Conservation (phyloP, 2,888 invertebrate species). For the Neelides folsomi region DNA sequence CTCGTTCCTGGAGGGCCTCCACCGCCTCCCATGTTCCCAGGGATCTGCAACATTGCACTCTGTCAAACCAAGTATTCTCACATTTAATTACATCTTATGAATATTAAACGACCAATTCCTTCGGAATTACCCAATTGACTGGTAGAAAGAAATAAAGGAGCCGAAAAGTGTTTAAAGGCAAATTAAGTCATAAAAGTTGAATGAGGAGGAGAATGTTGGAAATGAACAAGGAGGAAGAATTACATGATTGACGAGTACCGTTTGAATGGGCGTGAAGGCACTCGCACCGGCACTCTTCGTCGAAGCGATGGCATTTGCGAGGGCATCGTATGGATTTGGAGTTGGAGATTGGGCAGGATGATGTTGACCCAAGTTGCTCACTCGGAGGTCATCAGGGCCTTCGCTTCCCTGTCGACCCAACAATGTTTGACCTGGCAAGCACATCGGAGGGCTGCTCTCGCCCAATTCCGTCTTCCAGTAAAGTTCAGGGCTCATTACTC, state of each 20-base stretch:
- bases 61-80: constrained; percentile 8
- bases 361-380: constrained; percentile 30
- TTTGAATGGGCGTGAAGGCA: constrained; percentile 82
- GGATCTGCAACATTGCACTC: constrained; percentile 33
- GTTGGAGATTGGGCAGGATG: constrained; percentile 21
- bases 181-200: no score
- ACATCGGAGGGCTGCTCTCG: constrained; percentile 30
- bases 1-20: constrained; percentile 46
- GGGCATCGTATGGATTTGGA: constrained; percentile 31
- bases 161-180: no score
- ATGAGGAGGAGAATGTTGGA: no score
- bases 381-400: constrained; percentile 33
- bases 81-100: no score
- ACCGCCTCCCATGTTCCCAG: constrained; percentile 54
- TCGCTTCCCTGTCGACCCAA: constrained; percentile 31
- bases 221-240: constrained; percentile 6
- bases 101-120: no score
- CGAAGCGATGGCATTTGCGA: constrained; percentile 31
- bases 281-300: constrained; percentile 34
- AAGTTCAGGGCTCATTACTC: constrained; percentile 31
- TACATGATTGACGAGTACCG: constrained; percentile 32
- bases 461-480: constrained; percentile 31
- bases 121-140: no score
- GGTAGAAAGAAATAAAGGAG: no score
- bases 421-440: constrained; percentile 26